A percentile compares a stretch with the other conserved stretches of the same genome.
Evolutionary conservation across 64 coral and sea anemone species (phyloP).

Genomic region (Hydrozoanthus tunicans): DNA sequence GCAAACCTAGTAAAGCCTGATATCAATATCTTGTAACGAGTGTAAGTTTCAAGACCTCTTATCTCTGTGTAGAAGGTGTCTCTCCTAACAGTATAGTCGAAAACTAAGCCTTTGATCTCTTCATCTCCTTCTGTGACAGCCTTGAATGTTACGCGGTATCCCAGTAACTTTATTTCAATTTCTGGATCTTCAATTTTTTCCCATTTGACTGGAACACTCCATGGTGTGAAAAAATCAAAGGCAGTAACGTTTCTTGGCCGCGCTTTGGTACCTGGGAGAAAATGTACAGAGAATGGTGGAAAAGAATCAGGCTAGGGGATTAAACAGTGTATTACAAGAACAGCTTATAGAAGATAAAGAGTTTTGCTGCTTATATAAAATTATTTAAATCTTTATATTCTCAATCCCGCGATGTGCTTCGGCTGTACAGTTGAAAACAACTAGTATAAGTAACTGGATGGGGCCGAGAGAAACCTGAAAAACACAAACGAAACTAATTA

Average conservation of each 20-base stretch:
- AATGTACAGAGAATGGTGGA: background rate
- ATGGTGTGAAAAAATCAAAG: constrained; percentile 1
- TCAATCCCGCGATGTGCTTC: too few relatives aligned
- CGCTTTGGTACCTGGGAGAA: background rate
- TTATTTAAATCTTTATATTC: too few relatives aligned
- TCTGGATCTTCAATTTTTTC: constrained; percentile 1
- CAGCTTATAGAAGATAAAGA: too few relatives aligned
- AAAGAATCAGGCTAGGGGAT: background rate
- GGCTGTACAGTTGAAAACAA: too few relatives aligned
- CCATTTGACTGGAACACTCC: constrained; percentile 28
- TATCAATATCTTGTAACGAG: constrained; percentile 29
- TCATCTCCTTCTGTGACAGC: constrained; percentile 24
- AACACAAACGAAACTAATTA: too few relatives aligned
- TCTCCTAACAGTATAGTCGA: constrained; percentile 6
- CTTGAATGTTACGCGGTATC: constrained; percentile 26
- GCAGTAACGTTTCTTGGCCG: constrained; percentile 37
- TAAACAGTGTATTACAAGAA: background rate
- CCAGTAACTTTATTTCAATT: constrained; percentile 10
- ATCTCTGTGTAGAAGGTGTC: background rate
- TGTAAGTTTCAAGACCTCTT: constrained; percentile 24
- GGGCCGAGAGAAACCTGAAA: too few relatives aligned
- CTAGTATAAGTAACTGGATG: too few relatives aligned
- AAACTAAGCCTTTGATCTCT: background rate
- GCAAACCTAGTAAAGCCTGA: constrained; percentile 15
- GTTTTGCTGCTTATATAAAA: too few relatives aligned